These are phyloP conservation scores for Naja naja DNA, from an alignment of 2,113 vertebrate species.

Conservation along the genomic window DNA sequence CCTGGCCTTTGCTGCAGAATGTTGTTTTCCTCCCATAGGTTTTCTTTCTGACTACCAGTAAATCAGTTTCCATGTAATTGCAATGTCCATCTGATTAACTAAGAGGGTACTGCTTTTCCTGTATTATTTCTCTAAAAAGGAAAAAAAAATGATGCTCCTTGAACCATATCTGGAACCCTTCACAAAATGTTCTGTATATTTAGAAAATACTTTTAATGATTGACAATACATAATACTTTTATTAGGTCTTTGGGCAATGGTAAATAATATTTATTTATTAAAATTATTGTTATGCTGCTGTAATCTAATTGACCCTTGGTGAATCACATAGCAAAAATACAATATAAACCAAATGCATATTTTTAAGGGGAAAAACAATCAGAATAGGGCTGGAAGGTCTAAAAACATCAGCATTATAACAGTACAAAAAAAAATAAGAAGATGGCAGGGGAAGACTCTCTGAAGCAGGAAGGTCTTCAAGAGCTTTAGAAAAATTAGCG, in stretches of 20 bases:
- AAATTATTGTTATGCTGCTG: not conserved
- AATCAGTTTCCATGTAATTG: conserved; percentile 69
- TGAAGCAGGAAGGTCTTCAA: not conserved
- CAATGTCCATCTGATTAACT: conserved; percentile 62
- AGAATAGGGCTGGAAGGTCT: not conserved
- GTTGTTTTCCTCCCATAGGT: conserved; percentile 39
- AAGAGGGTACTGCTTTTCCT: conserved; percentile 59
- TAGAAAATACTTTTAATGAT: not conserved
- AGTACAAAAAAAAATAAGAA: not conserved
- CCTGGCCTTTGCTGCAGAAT: not conserved
- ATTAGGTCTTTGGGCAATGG: not conserved
- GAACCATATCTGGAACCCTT: not conserved
- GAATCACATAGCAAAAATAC: not conserved
- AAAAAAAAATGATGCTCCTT: not conserved
- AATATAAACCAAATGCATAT: not conserved
- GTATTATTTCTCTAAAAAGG: conserved; percentile 41
- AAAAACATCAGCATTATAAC: not conserved
- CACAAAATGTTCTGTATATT: not conserved
- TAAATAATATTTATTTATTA: not conserved
- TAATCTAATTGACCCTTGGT: not conserved
- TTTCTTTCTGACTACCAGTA: conserved; percentile 59
- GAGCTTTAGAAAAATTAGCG: not conserved
- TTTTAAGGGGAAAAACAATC: not conserved
- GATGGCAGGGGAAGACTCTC: not conserved
- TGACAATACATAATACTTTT: not conserved